These are phyloP conservation scores for Litocranius walleri DNA, from an alignment of 2,113 vertebrate species.

Conservation along the genomic window DNA sequence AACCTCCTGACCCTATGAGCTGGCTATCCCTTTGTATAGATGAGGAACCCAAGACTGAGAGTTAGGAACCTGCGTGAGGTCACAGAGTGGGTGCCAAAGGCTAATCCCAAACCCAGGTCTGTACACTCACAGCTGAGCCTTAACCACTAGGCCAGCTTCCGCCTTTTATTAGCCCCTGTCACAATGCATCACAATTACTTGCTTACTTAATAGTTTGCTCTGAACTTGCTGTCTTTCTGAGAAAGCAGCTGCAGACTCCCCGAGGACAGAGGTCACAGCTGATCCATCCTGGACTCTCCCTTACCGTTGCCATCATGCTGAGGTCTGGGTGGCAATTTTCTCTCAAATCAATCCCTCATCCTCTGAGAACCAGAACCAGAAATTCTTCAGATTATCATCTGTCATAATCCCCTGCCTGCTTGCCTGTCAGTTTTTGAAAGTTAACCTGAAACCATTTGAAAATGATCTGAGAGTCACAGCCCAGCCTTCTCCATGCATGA, in stretches of 20 bases:
- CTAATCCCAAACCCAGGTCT: background rate
- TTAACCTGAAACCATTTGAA: conserved; percentile 65
- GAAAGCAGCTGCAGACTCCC: background rate
- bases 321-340: background rate
- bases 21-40: background rate
- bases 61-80: background rate
- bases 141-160: background rate
- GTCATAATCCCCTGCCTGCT: conserved; percentile 52
- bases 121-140: background rate
- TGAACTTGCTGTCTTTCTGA: background rate
- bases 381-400: background rate
- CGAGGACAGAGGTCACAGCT: background rate
- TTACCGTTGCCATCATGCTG: background rate
- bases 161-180: background rate
- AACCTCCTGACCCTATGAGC: background rate
- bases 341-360: background rate
- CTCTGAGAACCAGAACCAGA: background rate
- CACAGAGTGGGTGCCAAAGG: background rate
- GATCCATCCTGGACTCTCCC: background rate
- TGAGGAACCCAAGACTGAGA: background rate
- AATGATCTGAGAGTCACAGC: conserved; percentile 63
- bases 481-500: conserved; percentile 58
- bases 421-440: conserved; percentile 65
- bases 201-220: background rate
- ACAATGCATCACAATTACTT: background rate